phyloP scores from a whole-genome alignment of 2,113 vertebrate species.

The Rhinolophus ferrumequinum region DNA sequence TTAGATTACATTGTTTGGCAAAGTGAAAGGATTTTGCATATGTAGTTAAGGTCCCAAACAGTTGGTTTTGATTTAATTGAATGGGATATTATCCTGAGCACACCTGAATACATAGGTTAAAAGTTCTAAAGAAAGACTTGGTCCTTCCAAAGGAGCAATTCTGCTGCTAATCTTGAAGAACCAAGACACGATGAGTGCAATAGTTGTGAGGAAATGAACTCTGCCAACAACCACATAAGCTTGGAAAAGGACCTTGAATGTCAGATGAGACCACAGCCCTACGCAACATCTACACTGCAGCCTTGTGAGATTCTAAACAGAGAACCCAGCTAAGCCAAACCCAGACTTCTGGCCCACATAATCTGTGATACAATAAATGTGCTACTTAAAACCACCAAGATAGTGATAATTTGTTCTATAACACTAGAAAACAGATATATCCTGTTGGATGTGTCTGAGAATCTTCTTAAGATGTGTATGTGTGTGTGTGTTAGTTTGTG shows the following conservation, averaged over 20 bases:
- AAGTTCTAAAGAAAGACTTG: not conserved
- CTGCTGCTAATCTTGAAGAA: not conserved
- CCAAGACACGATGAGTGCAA: not conserved
- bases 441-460: not conserved
- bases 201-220: not conserved
- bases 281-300: not conserved
- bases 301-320: not conserved
- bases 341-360: not conserved
- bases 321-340: not conserved
- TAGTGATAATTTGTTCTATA: not conserved
- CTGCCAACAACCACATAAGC: not conserved
- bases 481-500: not conserved
- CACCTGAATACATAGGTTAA: not conserved
- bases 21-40: not conserved
- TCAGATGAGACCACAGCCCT: not conserved
- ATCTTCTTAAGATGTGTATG: not conserved
- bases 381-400: not conserved
- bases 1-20: not conserved
- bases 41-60: not conserved
- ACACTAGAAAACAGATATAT: not conserved
- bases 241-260: not conserved
- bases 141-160: not conserved
- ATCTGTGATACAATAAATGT: not conserved
- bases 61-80: not conserved
- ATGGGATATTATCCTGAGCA: not conserved